Percentiles rank a stretch among this genome's conserved stretches.
phyloP scores from a whole-genome alignment of 2,888 invertebrate genomes.

The Andrena bucephala region DNA sequence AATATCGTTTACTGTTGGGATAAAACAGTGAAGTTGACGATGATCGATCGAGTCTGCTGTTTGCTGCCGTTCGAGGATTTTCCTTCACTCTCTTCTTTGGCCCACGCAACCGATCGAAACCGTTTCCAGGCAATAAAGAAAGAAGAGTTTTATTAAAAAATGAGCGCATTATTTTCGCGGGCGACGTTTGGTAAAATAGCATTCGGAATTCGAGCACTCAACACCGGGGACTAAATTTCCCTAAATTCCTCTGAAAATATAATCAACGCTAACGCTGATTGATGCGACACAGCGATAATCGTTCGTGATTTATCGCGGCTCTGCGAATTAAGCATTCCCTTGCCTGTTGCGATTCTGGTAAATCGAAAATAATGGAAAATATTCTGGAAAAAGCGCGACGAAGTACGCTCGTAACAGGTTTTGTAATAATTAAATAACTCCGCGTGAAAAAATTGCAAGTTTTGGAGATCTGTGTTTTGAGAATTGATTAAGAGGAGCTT shows the following conservation, averaged over 20 bases:
- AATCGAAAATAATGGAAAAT: neutral
- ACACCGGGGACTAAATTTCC: conserved; percentile 17
- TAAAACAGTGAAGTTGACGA: conserved; percentile 6
- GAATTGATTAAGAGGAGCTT: too few relatives aligned
- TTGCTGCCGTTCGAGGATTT: conserved; percentile 12
- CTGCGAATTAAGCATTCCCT: conserved; percentile 20
- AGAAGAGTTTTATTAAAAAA: conserved; percentile 16
- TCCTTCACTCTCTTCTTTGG: neutral
- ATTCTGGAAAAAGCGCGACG: too few relatives aligned
- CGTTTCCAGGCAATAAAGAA: neutral
- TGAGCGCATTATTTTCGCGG: conserved; percentile 22
- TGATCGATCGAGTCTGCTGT: conserved; percentile 30
- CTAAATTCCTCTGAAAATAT: conserved; percentile 22
- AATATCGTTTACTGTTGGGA: conserved; percentile 4
- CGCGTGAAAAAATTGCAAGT: too few relatives aligned
- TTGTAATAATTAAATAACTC: too few relatives aligned
- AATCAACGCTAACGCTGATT: conserved; percentile 47
- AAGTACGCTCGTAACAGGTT: too few relatives aligned
- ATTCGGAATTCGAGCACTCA: neutral
- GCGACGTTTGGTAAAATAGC: conserved; percentile 1
- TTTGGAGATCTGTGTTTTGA: too few relatives aligned
- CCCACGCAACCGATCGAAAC: neutral
- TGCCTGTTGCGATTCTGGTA: neutral
- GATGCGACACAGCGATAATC: conserved; percentile 37
- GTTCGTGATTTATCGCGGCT: conserved; percentile 30